phyloP scores from a whole-genome alignment of 2,797 vertebrate genomes.

The Anabas testudineus region DNA sequence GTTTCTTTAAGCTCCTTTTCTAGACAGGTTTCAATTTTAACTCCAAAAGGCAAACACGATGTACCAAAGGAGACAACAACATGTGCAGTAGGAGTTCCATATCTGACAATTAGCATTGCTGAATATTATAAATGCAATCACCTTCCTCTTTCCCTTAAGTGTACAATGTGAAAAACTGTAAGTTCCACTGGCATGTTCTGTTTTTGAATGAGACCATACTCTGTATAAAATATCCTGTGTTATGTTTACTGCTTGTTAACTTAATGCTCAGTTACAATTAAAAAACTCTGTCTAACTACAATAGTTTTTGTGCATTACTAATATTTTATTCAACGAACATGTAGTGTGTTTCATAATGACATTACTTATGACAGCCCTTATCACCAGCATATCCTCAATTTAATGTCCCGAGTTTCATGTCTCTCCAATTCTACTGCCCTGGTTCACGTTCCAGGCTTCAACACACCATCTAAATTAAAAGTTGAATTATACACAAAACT shows the following conservation, averaged over 20 bases:
- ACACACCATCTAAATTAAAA: slow-evolving; percentile 2
- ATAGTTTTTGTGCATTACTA: background rate
- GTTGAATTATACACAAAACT: slow-evolving; percentile 9
- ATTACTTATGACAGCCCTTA: background rate
- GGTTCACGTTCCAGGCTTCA: background rate
- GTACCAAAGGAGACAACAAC: background rate
- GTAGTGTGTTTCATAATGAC: background rate
- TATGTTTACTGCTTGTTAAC: slow-evolving; percentile 40
- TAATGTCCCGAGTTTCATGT: background rate
- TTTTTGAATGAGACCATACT: slow-evolving; percentile 1
- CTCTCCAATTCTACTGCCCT: background rate
- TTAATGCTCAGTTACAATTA: slow-evolving; percentile 7
- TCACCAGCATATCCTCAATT: background rate
- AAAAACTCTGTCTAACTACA: background rate
- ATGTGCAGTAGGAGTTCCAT: too few species aligned
- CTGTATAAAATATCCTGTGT: slow-evolving; percentile 14
- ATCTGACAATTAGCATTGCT: background rate
- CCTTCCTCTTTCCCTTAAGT: background rate
- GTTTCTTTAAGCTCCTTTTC: slow-evolving; percentile 5
- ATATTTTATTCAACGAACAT: background rate
- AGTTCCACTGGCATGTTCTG: slow-evolving; percentile 4
- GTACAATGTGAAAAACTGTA: background rate
- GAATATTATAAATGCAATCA: background rate
- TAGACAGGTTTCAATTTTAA: background rate
- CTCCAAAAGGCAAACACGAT: background rate